A percentile compares a stretch with the other conserved stretches of the same genome.
phyloP scores from a whole-genome alignment of 35 echinoderm and acorn worm genomes.

The Diadema setosum region DNA sequence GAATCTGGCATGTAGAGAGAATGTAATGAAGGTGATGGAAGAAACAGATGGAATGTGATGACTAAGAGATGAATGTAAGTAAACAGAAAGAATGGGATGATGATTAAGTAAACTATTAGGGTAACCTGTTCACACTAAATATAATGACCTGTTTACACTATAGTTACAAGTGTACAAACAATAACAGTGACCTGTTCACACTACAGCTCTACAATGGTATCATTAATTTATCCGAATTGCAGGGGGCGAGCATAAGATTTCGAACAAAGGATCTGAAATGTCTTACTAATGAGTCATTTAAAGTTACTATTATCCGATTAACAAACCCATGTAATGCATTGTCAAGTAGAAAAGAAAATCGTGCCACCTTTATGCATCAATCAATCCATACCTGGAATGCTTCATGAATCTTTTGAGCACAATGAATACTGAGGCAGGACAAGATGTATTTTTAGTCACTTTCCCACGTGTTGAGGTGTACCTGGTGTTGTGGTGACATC shows the following conservation, averaged over 20 bases:
- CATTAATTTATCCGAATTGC: neutral
- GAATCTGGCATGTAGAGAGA: no score
- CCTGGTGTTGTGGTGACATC: constrained; percentile 5
- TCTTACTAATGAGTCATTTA: neutral
- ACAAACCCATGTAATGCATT: neutral
- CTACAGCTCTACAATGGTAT: no score
- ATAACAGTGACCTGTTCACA: no score
- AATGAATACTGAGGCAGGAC: neutral
- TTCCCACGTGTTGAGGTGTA: neutral
- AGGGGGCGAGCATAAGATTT: neutral
- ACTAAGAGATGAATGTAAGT: no score
- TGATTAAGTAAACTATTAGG: no score
- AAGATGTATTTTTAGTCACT: neutral
- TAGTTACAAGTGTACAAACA: no score
- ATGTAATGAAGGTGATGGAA: no score
- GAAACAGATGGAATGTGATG: no score
- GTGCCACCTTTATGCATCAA: neutral
- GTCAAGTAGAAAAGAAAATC: neutral
- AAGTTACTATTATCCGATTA: neutral
- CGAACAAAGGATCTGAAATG: neutral
- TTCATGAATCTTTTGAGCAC: neutral
- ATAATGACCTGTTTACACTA: no score
- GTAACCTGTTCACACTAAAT: no score
- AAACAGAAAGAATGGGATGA: no score
- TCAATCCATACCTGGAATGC: neutral